A percentile compares a stretch with the other conserved stretches of the same genome.
Conservation (phyloP, 2,797 vertebrate species). For the Eurystomus glaucurus region DNA sequence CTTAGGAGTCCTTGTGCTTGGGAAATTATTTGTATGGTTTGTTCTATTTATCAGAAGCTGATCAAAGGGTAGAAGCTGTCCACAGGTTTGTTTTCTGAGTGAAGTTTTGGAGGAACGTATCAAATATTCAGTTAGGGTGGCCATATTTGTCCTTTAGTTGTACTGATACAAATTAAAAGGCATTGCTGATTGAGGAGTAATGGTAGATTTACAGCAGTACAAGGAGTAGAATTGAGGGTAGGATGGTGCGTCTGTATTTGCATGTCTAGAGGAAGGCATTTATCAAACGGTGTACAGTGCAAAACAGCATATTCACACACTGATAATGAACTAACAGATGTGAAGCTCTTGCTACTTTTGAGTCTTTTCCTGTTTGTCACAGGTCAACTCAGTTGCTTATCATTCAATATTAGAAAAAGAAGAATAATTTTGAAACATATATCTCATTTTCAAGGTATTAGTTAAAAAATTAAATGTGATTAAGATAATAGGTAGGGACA, state of each 20-base stretch:
- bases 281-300: neutral
- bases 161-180: neutral
- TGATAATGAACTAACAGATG: neutral
- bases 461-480: constrained; percentile 40
- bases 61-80: neutral
- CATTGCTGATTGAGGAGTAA: neutral
- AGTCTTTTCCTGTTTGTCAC: constrained; percentile 3
- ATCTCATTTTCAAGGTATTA: constrained; percentile 30
- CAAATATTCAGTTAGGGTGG: neutral
- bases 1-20: neutral
- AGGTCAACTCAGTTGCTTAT: neutral
- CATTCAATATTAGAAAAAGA: neutral
- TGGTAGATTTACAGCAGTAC: neutral
- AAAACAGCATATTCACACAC: neutral
- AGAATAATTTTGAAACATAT: neutral
- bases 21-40: constrained; percentile 18
- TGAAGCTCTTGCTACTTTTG: constrained; percentile 6
- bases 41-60: neutral
- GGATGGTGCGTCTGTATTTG: neutral
- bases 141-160: neutral
- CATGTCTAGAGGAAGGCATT: neutral
- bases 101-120: neutral
- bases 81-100: neutral
- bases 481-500: neutral
- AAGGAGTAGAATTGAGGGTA: neutral